Base-by-base conservation (phyloP, 2,113 vertebrate species). In the Pitta sordida region DNA sequence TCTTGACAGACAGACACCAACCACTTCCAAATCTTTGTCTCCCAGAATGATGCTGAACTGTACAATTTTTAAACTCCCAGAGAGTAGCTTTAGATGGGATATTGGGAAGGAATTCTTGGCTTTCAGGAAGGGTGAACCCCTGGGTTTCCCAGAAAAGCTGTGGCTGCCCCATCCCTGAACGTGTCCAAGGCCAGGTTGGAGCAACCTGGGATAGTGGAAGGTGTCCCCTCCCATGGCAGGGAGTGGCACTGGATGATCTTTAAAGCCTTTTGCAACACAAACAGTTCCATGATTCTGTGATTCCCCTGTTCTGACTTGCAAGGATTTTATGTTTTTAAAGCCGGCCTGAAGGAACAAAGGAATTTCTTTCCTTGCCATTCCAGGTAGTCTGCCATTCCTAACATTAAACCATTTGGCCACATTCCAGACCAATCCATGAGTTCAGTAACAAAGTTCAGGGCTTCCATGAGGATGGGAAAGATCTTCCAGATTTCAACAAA, bases 31-130 rank as follows among this genome's bases (percentile, higher is more conserved):
- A 43, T n/a, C 97, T 91, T 97, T 96, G 7, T 96, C 59, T 39
- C 97, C 96, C 71, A 97, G 94, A 15, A 98, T 76, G 8, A 96
- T 96, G 1, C 98, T 97, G 69, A 98, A 97, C 90, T 98, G 97
- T 2, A 98, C 95, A 2, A 93, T 91, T 90, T 65, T 36, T 43
- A 44, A 7, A n/a, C n/a, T n/a, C n/a, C n/a, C n/a, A n/a, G n/a
- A n/a, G n/a, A n/a, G n/a, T n/a, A n/a, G n/a, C n/a, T n/a, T n/a
- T n/a, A n/a, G n/a, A n/a, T n/a, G n/a, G n/a, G n/a, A n/a, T n/a
- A n/a, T n/a, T n/a, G n/a, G n/a, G n/a, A n/a, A n/a, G n/a, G n/a
- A n/a, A n/a, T n/a, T n/a, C n/a, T n/a, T n/a, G n/a, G n/a, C n/a
- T n/a, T n/a, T n/a, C n/a, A n/a, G n/a, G n/a, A n/a, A n/a, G n/a